A percentile compares a stretch with the other conserved stretches of the same genome.
phyloP scores from a whole-genome alignment of 2,113 vertebrate genomes.

The Albula glossodonta region DNA sequence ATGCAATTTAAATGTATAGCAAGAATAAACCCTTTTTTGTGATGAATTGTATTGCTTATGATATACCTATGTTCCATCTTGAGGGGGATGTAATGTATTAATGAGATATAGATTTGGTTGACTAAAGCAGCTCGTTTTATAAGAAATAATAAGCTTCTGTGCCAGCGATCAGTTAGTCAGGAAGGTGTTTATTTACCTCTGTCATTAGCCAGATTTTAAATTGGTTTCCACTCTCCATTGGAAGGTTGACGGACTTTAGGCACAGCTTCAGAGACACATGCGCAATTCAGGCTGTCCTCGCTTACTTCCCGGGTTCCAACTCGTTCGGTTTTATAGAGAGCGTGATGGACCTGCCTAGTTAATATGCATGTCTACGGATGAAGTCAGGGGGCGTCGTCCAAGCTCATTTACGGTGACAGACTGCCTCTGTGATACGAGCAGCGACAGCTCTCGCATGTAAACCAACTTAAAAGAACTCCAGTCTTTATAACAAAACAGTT shows the following conservation, averaged over 20 bases:
- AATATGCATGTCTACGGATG: conserved; percentile 4
- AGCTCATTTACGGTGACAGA: not conserved
- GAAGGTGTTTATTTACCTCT: not conserved
- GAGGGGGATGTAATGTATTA: too few species aligned
- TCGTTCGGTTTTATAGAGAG: not conserved
- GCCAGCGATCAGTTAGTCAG: not conserved
- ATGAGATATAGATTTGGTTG: too few species aligned
- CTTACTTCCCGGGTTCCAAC: not conserved
- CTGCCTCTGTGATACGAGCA: not conserved
- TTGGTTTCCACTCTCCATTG: not conserved
- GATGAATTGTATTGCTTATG: too few species aligned
- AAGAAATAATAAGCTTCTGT: not conserved
- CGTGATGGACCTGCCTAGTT: not conserved
- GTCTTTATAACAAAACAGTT: not conserved
- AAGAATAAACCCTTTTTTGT: too few species aligned
- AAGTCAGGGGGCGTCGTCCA: conserved; percentile 2
- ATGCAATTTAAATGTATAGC: too few species aligned
- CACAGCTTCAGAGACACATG: not conserved
- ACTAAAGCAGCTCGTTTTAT: not conserved
- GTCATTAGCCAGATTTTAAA: not conserved
- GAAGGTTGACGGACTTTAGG: not conserved
- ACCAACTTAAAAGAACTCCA: not conserved
- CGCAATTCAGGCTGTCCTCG: not conserved
- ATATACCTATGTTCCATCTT: too few species aligned
- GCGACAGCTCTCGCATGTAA: not conserved